Conservation (phyloP, 2,888 invertebrate genomes). For the Chloroclysta siterata region DNA sequence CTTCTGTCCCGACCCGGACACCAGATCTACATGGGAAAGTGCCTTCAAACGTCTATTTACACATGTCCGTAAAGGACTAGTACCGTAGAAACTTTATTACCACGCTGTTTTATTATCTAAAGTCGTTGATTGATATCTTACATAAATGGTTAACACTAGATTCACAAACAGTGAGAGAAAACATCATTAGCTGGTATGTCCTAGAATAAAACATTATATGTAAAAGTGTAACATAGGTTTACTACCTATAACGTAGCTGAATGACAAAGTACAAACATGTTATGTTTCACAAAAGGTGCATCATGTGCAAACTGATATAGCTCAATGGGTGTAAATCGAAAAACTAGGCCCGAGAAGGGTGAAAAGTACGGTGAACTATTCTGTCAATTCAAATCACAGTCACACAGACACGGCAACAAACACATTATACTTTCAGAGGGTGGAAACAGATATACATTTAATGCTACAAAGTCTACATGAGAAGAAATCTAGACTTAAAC, state of each 20-base stretch:
- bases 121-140: too few relatives aligned
- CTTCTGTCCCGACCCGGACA: constrained; percentile 91
- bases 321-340: background rate
- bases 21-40: constrained; percentile 18
- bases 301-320: background rate
- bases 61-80: background rate
- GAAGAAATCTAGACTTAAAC: too few relatives aligned
- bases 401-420: constrained; percentile 13
- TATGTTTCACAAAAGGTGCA: background rate
- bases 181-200: too few relatives aligned
- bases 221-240: too few relatives aligned
- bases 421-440: background rate
- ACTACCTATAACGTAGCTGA: background rate
- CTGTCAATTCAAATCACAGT: background rate
- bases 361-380: background rate
- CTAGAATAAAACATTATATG: too few relatives aligned
- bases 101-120: background rate
- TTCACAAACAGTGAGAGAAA: too few relatives aligned
- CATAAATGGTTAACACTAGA: too few relatives aligned
- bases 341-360: background rate
- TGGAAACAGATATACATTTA: background rate
- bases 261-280: background rate
- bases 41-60: background rate
- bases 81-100: background rate
- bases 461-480: background rate